These are phyloP conservation scores for Polyommatus iphigenia DNA, from an alignment of 2,888 invertebrate species.

Conservation along the genomic window DNA sequence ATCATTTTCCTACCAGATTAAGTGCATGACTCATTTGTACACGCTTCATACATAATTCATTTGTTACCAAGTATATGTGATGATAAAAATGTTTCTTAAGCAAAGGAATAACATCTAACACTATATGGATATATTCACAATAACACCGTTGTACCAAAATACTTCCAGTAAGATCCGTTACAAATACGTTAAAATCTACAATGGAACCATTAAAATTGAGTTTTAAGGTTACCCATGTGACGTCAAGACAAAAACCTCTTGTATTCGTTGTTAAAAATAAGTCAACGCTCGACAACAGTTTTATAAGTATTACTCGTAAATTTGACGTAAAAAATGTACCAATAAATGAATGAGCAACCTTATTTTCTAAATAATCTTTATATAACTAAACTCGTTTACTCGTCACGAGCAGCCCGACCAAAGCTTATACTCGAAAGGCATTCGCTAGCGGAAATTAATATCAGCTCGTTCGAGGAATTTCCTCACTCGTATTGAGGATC, in stretches of 20 bases:
- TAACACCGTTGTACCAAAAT: not conserved
- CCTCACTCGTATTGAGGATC: conserved; percentile 29
- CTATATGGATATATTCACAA: not conserved
- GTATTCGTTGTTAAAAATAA: too few species aligned
- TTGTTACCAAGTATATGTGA: not conserved
- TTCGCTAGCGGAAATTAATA: conserved; percentile 72
- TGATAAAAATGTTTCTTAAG: conserved; percentile 4
- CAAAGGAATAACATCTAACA: conserved; percentile 5
- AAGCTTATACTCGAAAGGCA: conserved; percentile 44
- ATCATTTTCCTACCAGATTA: conserved; percentile 3
- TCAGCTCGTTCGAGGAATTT: conserved; percentile 57
- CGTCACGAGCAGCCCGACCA: not conserved
- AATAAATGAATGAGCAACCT: not conserved
- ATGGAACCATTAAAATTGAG: too few species aligned
- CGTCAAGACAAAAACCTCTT: too few species aligned
- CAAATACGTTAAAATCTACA: not conserved
- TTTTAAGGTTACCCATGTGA: too few species aligned
- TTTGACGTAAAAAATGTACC: not conserved
- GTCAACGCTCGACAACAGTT: too few species aligned
- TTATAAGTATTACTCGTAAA: not conserved
- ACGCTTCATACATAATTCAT: conserved; percentile 13
- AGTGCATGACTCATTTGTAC: not conserved
- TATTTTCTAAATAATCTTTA: not conserved
- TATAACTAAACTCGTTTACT: not conserved
- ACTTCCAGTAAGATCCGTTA: not conserved